Percentiles rank a stretch among this genome's conserved stretches.
Conservation (phyloP, 2,888 invertebrate species). For the Trachelus tabidus region DNA sequence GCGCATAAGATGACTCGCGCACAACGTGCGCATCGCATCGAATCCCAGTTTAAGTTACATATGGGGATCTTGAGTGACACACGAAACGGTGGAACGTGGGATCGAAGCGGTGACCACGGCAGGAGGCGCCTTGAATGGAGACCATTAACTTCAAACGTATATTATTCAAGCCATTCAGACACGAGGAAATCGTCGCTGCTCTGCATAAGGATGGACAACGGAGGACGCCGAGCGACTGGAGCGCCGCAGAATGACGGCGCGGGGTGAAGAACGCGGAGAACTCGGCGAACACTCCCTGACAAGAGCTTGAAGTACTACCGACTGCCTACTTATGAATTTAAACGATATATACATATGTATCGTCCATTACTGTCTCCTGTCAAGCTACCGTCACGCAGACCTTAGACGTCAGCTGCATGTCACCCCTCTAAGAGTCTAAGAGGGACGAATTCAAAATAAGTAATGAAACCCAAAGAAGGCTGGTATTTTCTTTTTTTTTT, state of each 20-base stretch:
- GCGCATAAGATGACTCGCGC: neutral
- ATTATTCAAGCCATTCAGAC: constrained; percentile 50
- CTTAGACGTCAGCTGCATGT: neutral
- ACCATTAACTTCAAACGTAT: constrained; percentile 53
- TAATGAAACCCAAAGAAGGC: neutral
- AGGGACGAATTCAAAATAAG: neutral
- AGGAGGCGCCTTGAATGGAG: constrained; percentile 50
- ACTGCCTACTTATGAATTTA: constrained; percentile 39
- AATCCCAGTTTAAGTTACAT: neutral
- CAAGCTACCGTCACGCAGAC: constrained; percentile 1
- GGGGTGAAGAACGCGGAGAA: neutral
- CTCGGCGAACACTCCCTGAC: constrained; percentile 20
- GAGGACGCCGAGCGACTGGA: constrained; percentile 11
- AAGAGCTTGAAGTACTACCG: constrained; percentile 26
- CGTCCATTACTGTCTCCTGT: constrained; percentile 37
- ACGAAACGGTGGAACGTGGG: constrained; percentile 27
- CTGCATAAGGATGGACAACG: constrained; percentile 45
- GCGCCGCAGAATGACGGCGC: neutral
- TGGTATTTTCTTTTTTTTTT: too few species aligned
- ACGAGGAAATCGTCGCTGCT: constrained; percentile 45
- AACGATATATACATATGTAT: constrained; percentile 37
- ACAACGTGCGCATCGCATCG: neutral
- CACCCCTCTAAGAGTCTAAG: neutral
- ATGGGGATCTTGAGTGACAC: constrained; percentile 8
- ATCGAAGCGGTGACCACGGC: constrained; percentile 12